These are phyloP conservation scores for Uria aalge DNA, from an alignment of 2,113 vertebrate genomes.

Conservation along the genomic window DNA sequence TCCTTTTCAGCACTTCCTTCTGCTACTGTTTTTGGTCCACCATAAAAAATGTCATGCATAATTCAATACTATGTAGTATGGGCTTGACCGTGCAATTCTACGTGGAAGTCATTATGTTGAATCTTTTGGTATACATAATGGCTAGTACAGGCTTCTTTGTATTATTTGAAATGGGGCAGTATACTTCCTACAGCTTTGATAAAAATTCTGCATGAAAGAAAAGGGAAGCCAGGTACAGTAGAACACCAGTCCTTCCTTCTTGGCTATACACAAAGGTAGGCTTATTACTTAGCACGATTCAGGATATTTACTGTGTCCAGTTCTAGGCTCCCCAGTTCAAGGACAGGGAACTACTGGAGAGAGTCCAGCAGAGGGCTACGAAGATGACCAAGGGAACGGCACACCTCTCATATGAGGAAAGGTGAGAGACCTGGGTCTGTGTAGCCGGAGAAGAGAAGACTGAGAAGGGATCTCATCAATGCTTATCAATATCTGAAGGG, in stretches of 20 bases:
- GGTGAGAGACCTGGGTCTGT: neutral
- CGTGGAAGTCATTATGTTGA: neutral
- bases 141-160: neutral
- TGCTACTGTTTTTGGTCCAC: conserved; percentile 32
- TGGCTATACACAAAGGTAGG: neutral
- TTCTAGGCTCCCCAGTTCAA: neutral
- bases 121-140: neutral
- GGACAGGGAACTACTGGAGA: neutral
- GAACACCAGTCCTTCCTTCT: neutral
- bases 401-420: neutral
- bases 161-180: neutral
- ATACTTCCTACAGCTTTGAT: neutral
- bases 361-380: neutral
- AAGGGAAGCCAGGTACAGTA: neutral
- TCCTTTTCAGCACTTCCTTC: conserved; percentile 6
- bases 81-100: neutral
- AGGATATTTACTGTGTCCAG: neutral
- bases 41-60: conserved; percentile 49
- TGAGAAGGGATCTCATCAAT: neutral
- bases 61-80: neutral
- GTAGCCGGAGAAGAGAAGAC: neutral
- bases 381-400: neutral
- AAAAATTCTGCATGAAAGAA: neutral
- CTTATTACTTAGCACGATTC: neutral
- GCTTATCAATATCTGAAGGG: neutral